phyloP scores from a whole-genome alignment of 2,113 vertebrate species.

The Rhynchomys soricoides region DNA sequence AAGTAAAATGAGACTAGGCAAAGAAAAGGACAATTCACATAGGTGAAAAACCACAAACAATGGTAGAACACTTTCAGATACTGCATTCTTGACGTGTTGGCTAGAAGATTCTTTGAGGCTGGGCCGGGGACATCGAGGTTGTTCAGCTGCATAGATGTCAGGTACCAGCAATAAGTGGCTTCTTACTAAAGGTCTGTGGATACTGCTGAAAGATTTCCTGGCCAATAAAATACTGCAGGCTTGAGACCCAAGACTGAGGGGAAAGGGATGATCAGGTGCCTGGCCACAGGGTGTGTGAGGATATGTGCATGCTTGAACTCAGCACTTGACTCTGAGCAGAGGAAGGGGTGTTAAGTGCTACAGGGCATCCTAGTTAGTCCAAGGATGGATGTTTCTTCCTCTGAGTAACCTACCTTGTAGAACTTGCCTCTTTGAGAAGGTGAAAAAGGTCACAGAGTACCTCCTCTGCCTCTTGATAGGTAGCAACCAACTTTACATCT shows the following conservation, averaged over 20 bases:
- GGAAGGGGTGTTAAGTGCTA: background rate
- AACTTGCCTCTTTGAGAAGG: background rate
- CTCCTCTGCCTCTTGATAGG: background rate
- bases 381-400: background rate
- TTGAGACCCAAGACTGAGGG: background rate
- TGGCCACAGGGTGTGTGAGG: too few relatives aligned
- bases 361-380: background rate
- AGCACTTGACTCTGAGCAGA: background rate
- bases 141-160: background rate
- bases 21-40: background rate
- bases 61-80: background rate
- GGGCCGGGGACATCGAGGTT: background rate
- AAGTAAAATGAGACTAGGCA: background rate
- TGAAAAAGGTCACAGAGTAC: background rate
- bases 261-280: background rate
- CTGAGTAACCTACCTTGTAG: background rate
- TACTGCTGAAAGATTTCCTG: background rate
- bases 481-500: background rate
- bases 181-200: background rate
- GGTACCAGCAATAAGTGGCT: background rate
- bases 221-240: background rate
- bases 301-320: fast-evolving
- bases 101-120: background rate
- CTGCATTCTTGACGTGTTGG: fast-evolving
- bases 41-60: background rate